phyloP scores from a whole-genome alignment of 2,888 invertebrate genomes.

The Drosophila neotestacea region DNA sequence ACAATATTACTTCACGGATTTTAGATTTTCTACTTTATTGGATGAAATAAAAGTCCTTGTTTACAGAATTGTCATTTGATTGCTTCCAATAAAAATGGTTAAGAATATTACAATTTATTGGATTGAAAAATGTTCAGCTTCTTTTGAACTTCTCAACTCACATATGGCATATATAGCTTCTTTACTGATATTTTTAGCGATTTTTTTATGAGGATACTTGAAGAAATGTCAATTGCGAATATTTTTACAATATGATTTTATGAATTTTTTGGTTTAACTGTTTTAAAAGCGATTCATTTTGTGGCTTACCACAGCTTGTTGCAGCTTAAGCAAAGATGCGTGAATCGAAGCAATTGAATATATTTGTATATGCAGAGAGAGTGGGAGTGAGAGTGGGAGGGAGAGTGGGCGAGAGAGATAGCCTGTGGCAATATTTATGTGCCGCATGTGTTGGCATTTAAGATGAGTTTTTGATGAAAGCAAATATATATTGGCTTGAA shows the following conservation, averaged over 20 bases:
- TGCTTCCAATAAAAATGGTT: too few relatives aligned
- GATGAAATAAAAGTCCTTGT: too few relatives aligned
- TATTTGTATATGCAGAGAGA: constrained; percentile 3
- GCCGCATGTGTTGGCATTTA: constrained; percentile 75
- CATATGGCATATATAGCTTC: neutral
- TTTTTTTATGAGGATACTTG: constrained; percentile 16
- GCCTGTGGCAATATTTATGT: constrained; percentile 46
- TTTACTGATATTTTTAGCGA: neutral
- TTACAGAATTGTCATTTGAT: too few relatives aligned
- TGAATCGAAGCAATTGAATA: constrained; percentile 41
- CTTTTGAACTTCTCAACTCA: too few relatives aligned
- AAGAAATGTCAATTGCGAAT: constrained; percentile 7
- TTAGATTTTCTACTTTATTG: too few relatives aligned
- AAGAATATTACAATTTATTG: too few relatives aligned
- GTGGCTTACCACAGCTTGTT: constrained; percentile 20
- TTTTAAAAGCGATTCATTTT: constrained; percentile 27
- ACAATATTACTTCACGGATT: too few relatives aligned
- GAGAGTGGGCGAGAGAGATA: constrained; percentile 25
- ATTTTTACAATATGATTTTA: constrained; percentile 39
- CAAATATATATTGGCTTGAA: constrained; percentile 59
- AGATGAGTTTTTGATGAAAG: constrained; percentile 76
- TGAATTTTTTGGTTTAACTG: constrained; percentile 48
- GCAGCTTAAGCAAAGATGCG: constrained; percentile 8
- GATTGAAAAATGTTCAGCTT: too few relatives aligned
- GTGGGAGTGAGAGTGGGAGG: constrained; percentile 22